Percentiles rank a stretch among this genome's conserved stretches.
phyloP scores from a whole-genome alignment of 1,140 invertebrate genomes.

The Limonius californicus region DNA sequence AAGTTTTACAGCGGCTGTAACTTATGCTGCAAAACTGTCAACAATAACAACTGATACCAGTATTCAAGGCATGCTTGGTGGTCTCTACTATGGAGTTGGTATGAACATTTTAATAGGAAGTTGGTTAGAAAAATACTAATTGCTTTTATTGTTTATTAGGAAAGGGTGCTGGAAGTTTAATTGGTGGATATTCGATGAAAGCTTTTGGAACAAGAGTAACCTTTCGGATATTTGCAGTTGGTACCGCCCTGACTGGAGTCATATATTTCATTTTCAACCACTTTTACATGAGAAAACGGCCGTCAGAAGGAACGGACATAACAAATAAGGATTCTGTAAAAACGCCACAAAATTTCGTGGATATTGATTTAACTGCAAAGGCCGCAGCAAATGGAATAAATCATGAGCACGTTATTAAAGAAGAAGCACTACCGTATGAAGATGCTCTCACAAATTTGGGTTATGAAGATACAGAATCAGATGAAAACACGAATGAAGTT shows the following conservation, averaged over 20 bases:
- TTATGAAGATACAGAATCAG: conserved; percentile 39
- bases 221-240: conserved; percentile 66
- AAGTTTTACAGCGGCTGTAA: conserved; percentile 77
- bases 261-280: conserved; percentile 69
- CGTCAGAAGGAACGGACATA: conserved; percentile 32
- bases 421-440: conserved; percentile 34
- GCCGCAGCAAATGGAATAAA: not conserved
- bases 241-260: conserved; percentile 59
- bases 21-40: conserved; percentile 74
- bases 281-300: conserved; percentile 56
- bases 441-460: conserved; percentile 38
- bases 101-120: conserved; percentile 30
- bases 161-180: conserved; percentile 70
- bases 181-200: conserved; percentile 75
- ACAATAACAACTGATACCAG: conserved; percentile 77
- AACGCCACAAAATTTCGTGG: conserved; percentile 21
- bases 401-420: conserved; percentile 19
- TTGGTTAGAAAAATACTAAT: not conserved
- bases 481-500: conserved; percentile 26
- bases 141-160: conserved; percentile 49
- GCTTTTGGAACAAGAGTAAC: conserved; percentile 67
- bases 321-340: conserved; percentile 27
- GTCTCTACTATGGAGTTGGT: conserved; percentile 80
- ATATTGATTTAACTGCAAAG: conserved; percentile 27
- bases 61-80: conserved; percentile 76